These are phyloP conservation scores for Epizoanthus fatuus DNA, from an alignment of 92 coral and sea anemone genomes.

Conservation along the genomic window DNA sequence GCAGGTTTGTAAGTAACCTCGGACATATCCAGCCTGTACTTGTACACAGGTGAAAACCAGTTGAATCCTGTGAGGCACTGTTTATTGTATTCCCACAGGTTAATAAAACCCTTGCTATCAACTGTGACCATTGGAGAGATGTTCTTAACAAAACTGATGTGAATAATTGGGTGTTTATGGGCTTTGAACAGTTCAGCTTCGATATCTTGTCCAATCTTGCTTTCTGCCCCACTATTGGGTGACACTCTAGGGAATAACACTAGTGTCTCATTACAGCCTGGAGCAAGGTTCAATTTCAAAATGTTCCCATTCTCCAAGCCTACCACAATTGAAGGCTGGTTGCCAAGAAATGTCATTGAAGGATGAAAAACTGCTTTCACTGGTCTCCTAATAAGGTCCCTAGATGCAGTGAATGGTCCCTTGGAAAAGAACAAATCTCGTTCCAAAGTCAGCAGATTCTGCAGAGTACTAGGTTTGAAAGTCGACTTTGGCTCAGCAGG, in stretches of 20 bases:
- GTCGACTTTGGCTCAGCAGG: constrained; percentile 75
- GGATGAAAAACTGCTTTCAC: constrained; percentile 76
- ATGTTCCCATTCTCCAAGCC: constrained; percentile 82
- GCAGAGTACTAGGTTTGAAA: constrained; percentile 66
- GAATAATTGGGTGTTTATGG: constrained; percentile 69
- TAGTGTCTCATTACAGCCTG: neutral
- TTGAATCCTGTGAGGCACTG: constrained; percentile 85
- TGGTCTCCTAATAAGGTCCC: constrained; percentile 45
- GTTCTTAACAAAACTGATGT: constrained; percentile 73
- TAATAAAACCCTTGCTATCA: constrained; percentile 72
- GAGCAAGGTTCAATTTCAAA: constrained; percentile 60
- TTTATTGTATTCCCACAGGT: constrained; percentile 79
- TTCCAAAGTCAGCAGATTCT: constrained; percentile 51
- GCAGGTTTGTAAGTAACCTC: constrained; percentile 82
- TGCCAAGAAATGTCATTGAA: constrained; percentile 73
- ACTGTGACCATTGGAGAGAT: constrained; percentile 75
- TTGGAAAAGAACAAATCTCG: constrained; percentile 63
- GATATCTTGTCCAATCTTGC: constrained; percentile 66
- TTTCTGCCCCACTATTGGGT: constrained; percentile 41
- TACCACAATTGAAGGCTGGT: constrained; percentile 72
- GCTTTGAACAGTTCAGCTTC: constrained; percentile 86
- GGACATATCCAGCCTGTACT: constrained; percentile 76
- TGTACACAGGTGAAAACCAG: constrained; percentile 80
- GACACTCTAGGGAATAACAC: constrained; percentile 41
- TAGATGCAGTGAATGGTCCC: constrained; percentile 76